Percentiles rank a stretch among this genome's conserved stretches.
Evolutionary conservation across 2,888 invertebrate genomes (phyloP).

Genomic region (Aphodius sticticus): DNA sequence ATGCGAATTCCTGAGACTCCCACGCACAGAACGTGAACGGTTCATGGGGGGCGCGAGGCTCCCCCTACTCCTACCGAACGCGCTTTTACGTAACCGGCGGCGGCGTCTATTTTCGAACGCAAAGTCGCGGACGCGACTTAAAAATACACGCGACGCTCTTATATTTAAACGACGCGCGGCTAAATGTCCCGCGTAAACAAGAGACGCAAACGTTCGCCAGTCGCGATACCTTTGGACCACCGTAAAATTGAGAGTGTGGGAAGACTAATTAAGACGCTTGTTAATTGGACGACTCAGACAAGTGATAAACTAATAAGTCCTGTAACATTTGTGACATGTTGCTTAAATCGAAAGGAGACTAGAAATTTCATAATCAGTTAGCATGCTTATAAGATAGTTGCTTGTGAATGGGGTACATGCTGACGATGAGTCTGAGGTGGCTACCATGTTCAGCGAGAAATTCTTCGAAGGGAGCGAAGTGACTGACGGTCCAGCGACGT

Average conservation of each 20-base stretch:
- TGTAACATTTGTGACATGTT: too few relatives aligned
- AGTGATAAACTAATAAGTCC: not conserved
- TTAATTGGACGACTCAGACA: not conserved
- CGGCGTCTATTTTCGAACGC: not conserved
- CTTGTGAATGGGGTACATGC: too few relatives aligned
- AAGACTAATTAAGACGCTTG: not conserved
- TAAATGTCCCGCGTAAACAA: not conserved
- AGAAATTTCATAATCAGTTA: too few relatives aligned
- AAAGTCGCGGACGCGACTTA: not conserved
- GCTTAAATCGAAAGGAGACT: too few relatives aligned
- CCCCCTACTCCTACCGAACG: not conserved
- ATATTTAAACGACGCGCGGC: not conserved
- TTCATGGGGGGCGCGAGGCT: not conserved
- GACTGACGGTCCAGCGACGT: too few relatives aligned
- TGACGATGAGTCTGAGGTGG: too few relatives aligned
- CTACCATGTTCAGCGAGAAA: too few relatives aligned
- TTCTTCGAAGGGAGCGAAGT: too few relatives aligned
- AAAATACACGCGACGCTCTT: conserved; percentile 4
- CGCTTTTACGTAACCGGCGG: not conserved
- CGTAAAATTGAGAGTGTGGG: not conserved
- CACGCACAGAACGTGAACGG: not conserved
- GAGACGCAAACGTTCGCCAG: not conserved
- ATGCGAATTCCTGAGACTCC: conserved; percentile 18
- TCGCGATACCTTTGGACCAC: not conserved
- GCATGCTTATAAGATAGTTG: too few relatives aligned